Evolutionary conservation across 2,888 invertebrate species (phyloP), one percentile per base, ranked within the genome.

Genomic region (Melanotus villosus): DNA sequence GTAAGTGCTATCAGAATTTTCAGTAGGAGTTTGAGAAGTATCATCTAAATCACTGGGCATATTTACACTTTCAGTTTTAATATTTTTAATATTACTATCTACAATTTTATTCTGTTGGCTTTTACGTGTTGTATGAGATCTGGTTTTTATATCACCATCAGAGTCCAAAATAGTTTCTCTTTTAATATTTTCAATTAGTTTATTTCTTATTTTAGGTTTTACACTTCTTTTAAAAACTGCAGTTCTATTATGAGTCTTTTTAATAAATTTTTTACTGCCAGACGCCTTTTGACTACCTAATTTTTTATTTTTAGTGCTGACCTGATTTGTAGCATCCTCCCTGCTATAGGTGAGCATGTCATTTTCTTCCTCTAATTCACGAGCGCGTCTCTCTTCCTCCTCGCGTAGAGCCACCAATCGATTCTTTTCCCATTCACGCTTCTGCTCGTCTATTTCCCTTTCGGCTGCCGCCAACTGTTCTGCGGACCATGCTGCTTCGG

Each of bases 381-480:
- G 85, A 3, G 87, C 86, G 68, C 89, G 85, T 58, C 90, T 87
- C 73, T 89, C 88, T 77, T 91, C 90, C 79, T 92, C 90, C 83
- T 92, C 89, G 62, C 88, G 87, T 83, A 90, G 86, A 57, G 92
- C 91, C 75, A 91, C 92, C 79, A 92, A 87, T 30, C 95, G 91
- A 83, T 93, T 93, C 78, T 93, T 89, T 85, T 96, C 95, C 96
- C 96, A 95, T 81, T 94, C 93, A 73, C 92, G 91, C 84, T 95
- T 95, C 83, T 93, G 92, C 56, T 92, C 89, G 80, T 94, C 94
- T 56, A 96, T 90, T 83, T 95, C 95, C 47, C 93, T 94, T 84
- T 97, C 96, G 12, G 97, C 97, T 38, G 92, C 93, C 10, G 93
- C 92, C 34, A 95, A 82, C 79, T 97, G 96, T 80, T 97, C 97